Base-by-base conservation (phyloP, 2,113 vertebrate species). In the Pipra filicauda region DNA sequence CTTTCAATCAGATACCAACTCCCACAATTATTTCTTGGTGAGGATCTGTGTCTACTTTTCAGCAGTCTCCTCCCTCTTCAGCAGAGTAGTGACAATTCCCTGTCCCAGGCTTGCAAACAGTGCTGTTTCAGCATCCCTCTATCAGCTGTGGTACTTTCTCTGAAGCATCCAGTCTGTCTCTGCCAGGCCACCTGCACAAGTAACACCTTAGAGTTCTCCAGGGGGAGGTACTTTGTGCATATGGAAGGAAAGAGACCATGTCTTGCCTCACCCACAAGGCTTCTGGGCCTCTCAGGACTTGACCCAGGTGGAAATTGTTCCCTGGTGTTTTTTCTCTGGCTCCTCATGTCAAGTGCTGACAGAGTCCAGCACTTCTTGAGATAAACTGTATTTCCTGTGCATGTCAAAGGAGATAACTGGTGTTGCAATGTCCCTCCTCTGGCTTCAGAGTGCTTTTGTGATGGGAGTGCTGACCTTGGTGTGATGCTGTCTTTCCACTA, bases 81-180 rank as follows among this genome's bases (percentile, higher is more conserved):
- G 31, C 15, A n/a, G 22, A 22, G 19, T 21, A n/a, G 18, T 49
- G 65, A 49, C 30, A 44, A 44, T 71, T 26, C 26, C 31, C 3
- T 17, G 4, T 55, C 33, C 30, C 11, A 4, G 13, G 8, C 20
- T 61, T 75, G 26, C 46, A 48, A 41, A 8, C 15, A 51, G 11
- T 6, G 41, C 4, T 55, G 20, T 7, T 31, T 4, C 20, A 74
- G 27, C 28, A 16, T 57, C 0, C 1, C 17, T 55, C 10, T 0
- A 0, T 20, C 19, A 39, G 19, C 18, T n/a, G 4, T 12, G 35
- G 4, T 19, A 37, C 39, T 4, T 9, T 18, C 33, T 12, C 20
- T 24, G 41, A 28, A 91, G 8, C 11, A 72, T 44, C 11, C 80
- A 80, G 39, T 3, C 9, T 44, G 3, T 15, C 21, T 30, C 46